Conservation (phyloP, 2,888 invertebrate species). For the Eupeodes latifasciatus region DNA sequence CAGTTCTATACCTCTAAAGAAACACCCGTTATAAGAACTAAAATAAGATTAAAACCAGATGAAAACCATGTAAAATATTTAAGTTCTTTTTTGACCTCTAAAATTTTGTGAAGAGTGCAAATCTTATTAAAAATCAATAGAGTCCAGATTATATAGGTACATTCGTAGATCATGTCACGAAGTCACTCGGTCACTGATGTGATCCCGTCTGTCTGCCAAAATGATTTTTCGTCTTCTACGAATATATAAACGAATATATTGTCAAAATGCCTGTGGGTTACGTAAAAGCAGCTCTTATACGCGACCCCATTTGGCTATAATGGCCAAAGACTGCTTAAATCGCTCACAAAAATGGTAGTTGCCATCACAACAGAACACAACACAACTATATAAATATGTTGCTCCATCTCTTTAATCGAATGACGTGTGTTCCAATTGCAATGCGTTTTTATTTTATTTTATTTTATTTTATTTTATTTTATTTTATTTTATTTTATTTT, state of each 20-base stretch:
- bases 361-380: neutral
- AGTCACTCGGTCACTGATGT: conserved; percentile 1
- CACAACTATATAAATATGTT: conserved; percentile 7
- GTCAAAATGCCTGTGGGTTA: conserved; percentile 52
- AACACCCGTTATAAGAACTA: too few relatives aligned
- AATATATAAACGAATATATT: neutral
- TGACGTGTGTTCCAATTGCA: conserved; percentile 54
- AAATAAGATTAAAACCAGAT: too few relatives aligned
- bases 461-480: neutral
- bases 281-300: conserved; percentile 51
- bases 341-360: conserved; percentile 23
- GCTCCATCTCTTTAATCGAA: neutral
- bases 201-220: conserved; percentile 45
- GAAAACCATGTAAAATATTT: too few relatives aligned
- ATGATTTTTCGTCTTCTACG: conserved; percentile 40
- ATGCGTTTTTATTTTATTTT: conserved; percentile 7
- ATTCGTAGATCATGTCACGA: conserved; percentile 13
- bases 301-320: conserved; percentile 59
- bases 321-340: conserved; percentile 4
- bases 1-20: too few relatives aligned
- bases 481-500: neutral
- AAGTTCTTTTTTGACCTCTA: too few relatives aligned
- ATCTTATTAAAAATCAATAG: conserved; percentile 4
- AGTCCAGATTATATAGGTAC: neutral
- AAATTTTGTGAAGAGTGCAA: neutral